These are phyloP conservation scores for Macrotus californicus DNA, from an alignment of 2,113 vertebrate genomes.

Conservation along the genomic window DNA sequence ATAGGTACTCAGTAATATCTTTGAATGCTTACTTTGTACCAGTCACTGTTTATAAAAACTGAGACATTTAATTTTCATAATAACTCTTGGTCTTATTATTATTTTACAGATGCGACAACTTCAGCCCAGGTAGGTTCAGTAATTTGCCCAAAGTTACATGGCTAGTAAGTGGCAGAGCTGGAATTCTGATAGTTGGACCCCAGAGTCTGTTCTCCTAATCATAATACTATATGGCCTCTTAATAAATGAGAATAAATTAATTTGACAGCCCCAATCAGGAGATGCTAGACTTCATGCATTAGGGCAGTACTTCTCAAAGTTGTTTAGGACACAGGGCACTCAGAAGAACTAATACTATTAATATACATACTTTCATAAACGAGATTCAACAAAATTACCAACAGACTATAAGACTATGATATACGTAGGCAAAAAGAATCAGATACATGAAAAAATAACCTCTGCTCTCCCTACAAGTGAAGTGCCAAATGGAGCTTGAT, in stretches of 20 bases:
- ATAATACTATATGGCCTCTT: background rate
- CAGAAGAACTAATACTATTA: background rate
- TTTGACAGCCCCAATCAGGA: background rate
- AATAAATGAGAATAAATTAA: background rate
- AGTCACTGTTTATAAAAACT: background rate
- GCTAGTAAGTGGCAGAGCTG: background rate
- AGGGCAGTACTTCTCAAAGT: background rate
- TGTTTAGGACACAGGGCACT: background rate
- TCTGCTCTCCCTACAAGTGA: background rate
- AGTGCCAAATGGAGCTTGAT: background rate
- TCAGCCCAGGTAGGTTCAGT: background rate
- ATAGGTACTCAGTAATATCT: background rate
- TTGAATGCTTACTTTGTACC: background rate
- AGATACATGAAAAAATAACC: background rate
- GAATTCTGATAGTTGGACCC: background rate
- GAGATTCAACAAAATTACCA: constrained; percentile 8
- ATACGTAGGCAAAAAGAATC: background rate
- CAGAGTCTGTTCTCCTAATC: background rate
- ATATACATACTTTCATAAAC: background rate
- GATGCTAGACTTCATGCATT: background rate
- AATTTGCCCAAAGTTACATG: background rate
- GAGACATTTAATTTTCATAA: background rate
- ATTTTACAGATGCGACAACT: background rate
- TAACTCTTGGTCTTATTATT: background rate
- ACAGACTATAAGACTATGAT: background rate